Evolutionary conservation across 2,113 vertebrate genomes (phyloP), one percentile per base, ranked within the genome.

Genomic region (Podilymbus podiceps): DNA sequence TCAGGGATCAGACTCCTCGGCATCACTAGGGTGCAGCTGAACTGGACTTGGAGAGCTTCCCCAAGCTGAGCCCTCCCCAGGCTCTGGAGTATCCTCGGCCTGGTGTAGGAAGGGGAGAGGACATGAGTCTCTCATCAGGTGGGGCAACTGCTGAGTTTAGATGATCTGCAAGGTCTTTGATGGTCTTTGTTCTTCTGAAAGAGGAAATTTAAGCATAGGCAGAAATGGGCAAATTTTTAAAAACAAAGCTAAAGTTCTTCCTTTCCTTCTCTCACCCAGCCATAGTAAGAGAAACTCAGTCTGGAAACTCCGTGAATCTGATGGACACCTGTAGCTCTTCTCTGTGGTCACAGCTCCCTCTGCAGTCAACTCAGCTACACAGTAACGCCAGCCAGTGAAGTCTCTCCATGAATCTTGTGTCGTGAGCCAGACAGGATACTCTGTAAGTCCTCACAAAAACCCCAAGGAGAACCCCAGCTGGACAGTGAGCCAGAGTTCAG

Each of bases 101-200:
- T 46, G 19, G 14, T 49, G 30, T 31, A 64, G 80, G 71, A 74
- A 55, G 33, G 16, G 74, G 33, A 27, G 19, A 88, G 28, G 64
- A 38, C 11, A 4, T 1, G 17, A 22, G 13, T 35, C 17, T 52
- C 40, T 63, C 58, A 21, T 11, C 47, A 59, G 21, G 35, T 40
- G 27, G 67, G 19, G 50, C 35, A 64, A 5, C 5, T 52, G 40
- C 35, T 46, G 72, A 73, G 23, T 60, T 81, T 14, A 21, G 13
- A 25, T 17, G 9, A 24, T 14, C 30, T n/a, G 47, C 0, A 0
- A 77, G 28, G 13, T n/a, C 22, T 5, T 14, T 62, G 56, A 49
- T 42, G 15, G 6, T 38, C 1, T 60, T 76, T 92, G 13, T 31
- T 86, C 55, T 68, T 69, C 63, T 47, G 33, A 60, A 77, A 27